A percentile compares a stretch with the other conserved stretches of the same genome.
phyloP scores from a whole-genome alignment of 2,797 vertebrate genomes.

The Amblyraja radiata region DNA sequence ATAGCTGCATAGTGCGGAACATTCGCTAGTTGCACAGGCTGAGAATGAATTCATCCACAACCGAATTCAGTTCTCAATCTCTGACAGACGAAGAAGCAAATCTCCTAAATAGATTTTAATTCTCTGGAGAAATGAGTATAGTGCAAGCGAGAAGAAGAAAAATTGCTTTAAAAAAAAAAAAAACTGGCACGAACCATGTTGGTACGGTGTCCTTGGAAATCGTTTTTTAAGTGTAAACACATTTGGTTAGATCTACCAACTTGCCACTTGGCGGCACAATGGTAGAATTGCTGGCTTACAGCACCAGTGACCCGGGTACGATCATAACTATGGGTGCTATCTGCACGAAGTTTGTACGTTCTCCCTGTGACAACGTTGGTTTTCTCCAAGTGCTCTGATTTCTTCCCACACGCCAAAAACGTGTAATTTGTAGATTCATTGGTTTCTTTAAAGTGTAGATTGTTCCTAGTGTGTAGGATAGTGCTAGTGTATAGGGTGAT shows the following conservation, averaged over 20 bases:
- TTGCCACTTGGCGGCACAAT: too few species aligned
- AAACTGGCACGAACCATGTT: not conserved
- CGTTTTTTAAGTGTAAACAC: not conserved
- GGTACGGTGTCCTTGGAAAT: not conserved
- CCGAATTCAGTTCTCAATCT: conserved; percentile 7
- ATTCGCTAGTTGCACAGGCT: not conserved
- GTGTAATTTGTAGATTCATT: too few species aligned
- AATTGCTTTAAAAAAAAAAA: not conserved
- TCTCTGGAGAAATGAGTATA: not conserved
- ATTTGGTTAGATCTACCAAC: not conserved
- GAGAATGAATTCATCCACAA: not conserved
- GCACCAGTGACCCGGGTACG: too few species aligned
- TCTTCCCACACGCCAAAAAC: too few species aligned
- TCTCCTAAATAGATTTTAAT: not conserved
- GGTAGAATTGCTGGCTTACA: too few species aligned
- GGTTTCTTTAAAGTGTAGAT: too few species aligned
- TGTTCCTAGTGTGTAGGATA: too few species aligned
- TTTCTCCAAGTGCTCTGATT: too few species aligned
- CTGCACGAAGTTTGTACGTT: too few species aligned
- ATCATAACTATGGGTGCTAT: too few species aligned
- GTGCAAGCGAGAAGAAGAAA: not conserved
- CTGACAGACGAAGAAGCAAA: not conserved
- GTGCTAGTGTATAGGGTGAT: too few species aligned
- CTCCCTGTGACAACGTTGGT: too few species aligned
- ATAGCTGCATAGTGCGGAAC: not conserved